These are phyloP conservation scores for Exocentrus adspersus DNA, from an alignment of 2,888 invertebrate genomes.

Conservation along the genomic window DNA sequence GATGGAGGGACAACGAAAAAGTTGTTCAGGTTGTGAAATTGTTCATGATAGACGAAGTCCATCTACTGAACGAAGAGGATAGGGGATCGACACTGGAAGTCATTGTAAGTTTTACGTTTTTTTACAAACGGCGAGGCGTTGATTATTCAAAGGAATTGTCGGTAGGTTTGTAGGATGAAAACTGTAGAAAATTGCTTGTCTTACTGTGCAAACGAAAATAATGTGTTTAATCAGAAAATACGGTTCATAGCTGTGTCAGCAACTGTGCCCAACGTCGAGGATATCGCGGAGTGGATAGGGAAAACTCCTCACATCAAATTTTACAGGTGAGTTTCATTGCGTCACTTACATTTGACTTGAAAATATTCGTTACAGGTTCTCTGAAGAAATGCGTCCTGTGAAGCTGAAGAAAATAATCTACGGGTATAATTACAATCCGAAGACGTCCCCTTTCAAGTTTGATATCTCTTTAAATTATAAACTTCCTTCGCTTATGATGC, in stretches of 20 bases:
- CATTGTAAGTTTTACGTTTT: conserved; percentile 76
- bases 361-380: conserved; percentile 66
- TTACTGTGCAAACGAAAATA: background rate
- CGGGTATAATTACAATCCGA: conserved; percentile 72
- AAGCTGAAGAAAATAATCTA: conserved; percentile 76
- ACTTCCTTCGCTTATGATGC: conserved; percentile 73
- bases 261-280: conserved; percentile 80
- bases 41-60: conserved; percentile 82
- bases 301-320: conserved; percentile 64
- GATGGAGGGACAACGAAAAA: conserved; percentile 75
- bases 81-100: conserved; percentile 83
- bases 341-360: background rate
- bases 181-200: conserved; percentile 67
- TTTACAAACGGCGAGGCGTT: background rate
- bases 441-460: conserved; percentile 75
- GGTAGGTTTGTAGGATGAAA: conserved; percentile 75
- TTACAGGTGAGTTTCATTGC: conserved; percentile 67
- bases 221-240: conserved; percentile 51
- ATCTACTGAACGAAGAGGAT: conserved; percentile 76
- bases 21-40: conserved; percentile 73
- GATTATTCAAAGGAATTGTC: background rate
- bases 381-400: conserved; percentile 79
- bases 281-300: conserved; percentile 78
- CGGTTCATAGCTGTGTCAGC: conserved; percentile 83
- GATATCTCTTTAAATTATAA: conserved; percentile 82